Conservation (phyloP, 1,140 invertebrate species). For the Rhopalosiphum maidis region DNA sequence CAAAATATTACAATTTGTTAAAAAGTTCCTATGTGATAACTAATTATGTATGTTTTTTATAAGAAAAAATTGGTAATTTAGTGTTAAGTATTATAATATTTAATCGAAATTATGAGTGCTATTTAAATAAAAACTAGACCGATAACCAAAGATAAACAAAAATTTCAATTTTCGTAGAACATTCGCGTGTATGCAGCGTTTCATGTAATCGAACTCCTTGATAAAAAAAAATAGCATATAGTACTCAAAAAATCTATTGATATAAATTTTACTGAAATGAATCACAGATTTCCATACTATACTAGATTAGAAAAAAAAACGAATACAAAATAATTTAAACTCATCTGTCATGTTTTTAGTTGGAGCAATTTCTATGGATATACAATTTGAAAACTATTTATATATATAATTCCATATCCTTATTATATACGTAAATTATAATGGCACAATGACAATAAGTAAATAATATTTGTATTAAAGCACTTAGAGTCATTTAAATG, state of each 20-base stretch:
- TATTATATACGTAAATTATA: neutral
- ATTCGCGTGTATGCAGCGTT: neutral
- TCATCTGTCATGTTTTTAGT: neutral
- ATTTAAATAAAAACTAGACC: no score
- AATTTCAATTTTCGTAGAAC: neutral
- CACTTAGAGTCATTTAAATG: neutral
- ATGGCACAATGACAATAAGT: neutral
- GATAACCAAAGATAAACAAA: neutral
- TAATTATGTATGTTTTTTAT: no score
- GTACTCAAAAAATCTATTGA: neutral
- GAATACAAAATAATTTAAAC: neutral
- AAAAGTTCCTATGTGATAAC: no score
- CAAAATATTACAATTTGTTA: no score
- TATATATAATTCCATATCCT: no score
- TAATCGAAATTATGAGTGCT: no score
- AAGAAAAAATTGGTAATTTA: no score
- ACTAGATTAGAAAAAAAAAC: neutral
- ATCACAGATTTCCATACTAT: neutral
- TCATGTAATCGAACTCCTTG: neutral
- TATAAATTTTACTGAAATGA: neutral
- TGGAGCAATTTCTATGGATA: neutral
- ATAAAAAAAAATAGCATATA: neutral
- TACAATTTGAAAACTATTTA: neutral
- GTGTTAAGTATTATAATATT: no score
- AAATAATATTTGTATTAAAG: slow-evolving; percentile 22